Percentiles rank a stretch among this genome's conserved stretches.
Evolutionary conservation across 2,797 vertebrate species (phyloP).

Genomic region (Chaunax sp.): DNA sequence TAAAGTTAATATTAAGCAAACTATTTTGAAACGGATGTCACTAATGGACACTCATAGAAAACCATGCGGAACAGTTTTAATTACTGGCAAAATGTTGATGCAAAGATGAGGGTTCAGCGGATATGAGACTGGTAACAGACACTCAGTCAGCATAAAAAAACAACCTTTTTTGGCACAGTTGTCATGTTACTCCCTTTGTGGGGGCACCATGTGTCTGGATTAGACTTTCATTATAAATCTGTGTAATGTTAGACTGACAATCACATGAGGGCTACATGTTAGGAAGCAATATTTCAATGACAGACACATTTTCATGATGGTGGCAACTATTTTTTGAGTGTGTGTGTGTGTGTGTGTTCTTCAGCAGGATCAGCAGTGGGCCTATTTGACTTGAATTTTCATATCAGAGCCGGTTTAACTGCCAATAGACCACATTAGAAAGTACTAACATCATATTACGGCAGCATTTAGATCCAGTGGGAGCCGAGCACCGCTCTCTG

Average conservation of each 20-base stretch:
- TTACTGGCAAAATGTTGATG: neutral
- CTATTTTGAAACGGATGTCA: neutral
- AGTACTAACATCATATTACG: constrained; percentile 67
- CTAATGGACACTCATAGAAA: neutral
- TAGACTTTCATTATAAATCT: constrained; percentile 32
- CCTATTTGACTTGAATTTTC: constrained; percentile 61
- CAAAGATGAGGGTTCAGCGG: constrained; percentile 13
- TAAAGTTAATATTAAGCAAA: neutral
- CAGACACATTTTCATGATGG: constrained; percentile 38
- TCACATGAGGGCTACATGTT: constrained; percentile 31
- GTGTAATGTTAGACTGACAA: constrained; percentile 35
- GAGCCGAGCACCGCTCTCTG: constrained; percentile 52
- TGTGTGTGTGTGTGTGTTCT: constrained; percentile 16
- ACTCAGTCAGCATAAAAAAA: neutral
- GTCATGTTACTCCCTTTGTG: constrained; percentile 42
- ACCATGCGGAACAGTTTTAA: neutral
- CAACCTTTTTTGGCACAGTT: constrained; percentile 13
- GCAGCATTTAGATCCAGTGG: constrained; percentile 64
- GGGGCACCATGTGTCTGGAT: constrained; percentile 49
- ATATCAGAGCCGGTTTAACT: constrained; percentile 69
- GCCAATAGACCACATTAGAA: constrained; percentile 68
- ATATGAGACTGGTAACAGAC: constrained; percentile 6
- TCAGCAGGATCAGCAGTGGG: constrained; percentile 43
- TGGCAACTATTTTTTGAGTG: constrained; percentile 23
- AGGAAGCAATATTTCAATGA: constrained; percentile 44